Evolutionary conservation across 2,113 vertebrate species (phyloP), one percentile per base, ranked within the genome.

Genomic region (Kryptolebias marmoratus): DNA sequence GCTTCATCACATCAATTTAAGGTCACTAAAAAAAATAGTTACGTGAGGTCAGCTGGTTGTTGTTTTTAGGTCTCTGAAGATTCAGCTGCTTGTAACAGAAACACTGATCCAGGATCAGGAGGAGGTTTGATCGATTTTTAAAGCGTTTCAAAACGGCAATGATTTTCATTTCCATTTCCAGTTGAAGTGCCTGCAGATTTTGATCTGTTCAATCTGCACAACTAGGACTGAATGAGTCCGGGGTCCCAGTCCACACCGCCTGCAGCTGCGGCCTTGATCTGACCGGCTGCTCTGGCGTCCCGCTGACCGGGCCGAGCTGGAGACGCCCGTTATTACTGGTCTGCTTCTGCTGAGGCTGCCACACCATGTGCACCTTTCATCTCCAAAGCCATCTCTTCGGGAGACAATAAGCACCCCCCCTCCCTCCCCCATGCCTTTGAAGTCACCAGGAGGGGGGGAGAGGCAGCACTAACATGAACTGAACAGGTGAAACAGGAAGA

Each of bases 301-400:
- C 2, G 71, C 83, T 75, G 83, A 70, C 60, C 32, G 64, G 58
- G 50, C 68, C 49, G 75, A 65, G 67, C 76, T 15, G 57, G 13
- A 60, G 61, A 62, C 79, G 82, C 52, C 73, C 65, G 64, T 86
- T 86, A 87, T 80, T 79, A 76, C 32, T 61, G 39, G 71, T 77
- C 42, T 63, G 79, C 42, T 0, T 27, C 45, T 39, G 61, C 71
- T 4, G 62, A 4, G 80, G 68, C 70, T 64, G 56, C 79, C 75
- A 80, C 60, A 82, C 80, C 64, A 84, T 83, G 80, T 69, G 39
- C 65, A 71, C 55, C 86, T 87, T 88, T 91, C 86, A 89, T 90
- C 84, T 90, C 76, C 31, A 77, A 74, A 71, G 54, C 68, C 68
- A 85, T 89, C 84, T 84, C 73, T 80, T 48, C 79, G 30, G 78